Conservation (phyloP, 2,888 invertebrate species). For the Heliconius cydno region DNA sequence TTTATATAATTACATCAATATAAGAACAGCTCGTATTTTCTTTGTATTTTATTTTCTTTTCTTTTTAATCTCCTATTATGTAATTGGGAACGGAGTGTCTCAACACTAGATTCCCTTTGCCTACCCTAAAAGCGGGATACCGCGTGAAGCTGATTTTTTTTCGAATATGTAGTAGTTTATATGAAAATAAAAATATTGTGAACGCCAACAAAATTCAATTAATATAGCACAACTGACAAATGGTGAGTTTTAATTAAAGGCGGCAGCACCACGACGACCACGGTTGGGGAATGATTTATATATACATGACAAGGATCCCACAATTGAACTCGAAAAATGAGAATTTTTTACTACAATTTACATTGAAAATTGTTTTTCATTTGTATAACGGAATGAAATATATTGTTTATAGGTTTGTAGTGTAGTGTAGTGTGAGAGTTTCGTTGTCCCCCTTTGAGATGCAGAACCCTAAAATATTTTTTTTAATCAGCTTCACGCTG, state of each 20-base stretch:
- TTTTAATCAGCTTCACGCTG: no score
- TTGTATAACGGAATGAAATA: neutral
- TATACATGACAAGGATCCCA: constrained; percentile 31
- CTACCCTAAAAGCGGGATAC: no score
- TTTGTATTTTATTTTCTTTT: no score
- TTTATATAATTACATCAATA: no score
- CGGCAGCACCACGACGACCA: constrained; percentile 27
- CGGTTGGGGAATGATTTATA: constrained; percentile 40
- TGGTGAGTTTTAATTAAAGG: constrained; percentile 45
- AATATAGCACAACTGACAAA: constrained; percentile 35
- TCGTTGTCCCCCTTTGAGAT: no score
- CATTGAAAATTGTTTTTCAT: neutral
- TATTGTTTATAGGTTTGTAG: neutral
- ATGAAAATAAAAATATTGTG: constrained; percentile 1
- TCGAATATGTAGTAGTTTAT: neutral
- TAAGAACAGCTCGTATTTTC: no score
- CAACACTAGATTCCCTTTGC: no score
- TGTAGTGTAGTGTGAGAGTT: neutral
- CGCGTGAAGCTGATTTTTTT: no score
- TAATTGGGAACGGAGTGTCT: no score
- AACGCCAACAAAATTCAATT: constrained; percentile 26
- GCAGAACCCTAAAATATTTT: no score
- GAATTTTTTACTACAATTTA: neutral
- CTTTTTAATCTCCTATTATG: no score
- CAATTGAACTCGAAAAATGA: constrained; percentile 11